Evolutionary conservation across 2,888 invertebrate genomes (phyloP), one percentile per base, ranked within the genome.

Genomic region (Scaptomyza reducta): DNA sequence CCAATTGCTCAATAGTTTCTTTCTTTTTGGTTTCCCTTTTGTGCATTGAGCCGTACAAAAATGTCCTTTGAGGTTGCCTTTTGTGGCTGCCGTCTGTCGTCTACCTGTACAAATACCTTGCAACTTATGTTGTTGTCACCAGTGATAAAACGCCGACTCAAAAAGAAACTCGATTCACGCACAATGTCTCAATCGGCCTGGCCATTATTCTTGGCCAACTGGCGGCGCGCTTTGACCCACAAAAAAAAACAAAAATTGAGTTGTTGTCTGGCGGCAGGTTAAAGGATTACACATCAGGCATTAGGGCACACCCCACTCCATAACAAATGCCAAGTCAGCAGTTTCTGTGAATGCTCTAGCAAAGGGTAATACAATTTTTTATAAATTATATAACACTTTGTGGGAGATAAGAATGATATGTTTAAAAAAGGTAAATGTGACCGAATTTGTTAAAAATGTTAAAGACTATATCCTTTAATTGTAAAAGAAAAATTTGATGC

Each of bases 1-100:
- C 61, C 88, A 88, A 88, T 88, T 87, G 80, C 87, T 82, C 88
- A 84, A 86, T 82, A 65, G 46, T 50, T 35, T 31, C 33, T 61
- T 14, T 31, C 29, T 11, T 38, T 33, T 22, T n/a, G n/a, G 14
- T 45, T 25, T 35, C 56, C 70, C 81, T 31, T 77, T 77, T 84
- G 84, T 88, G 78, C 87, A 62, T 42, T 74, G 67, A 65, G 64
- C 70, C 73, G 80, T 82, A 40, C 40, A 62, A 79, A 88, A 84
- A 62, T 86, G 88, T 84, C 84, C 84, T 84, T 84, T 84, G 83
- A 79, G 87, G 80, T 77, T 57, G 60, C 50, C 60, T 41, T 42
- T 60, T 60, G 65, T 54, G 75, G 44, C 47, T 61, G 47, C 33
- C 49, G 4, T n/a, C 22, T n/a, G 40, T 66, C 50, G 33, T 18